Evolutionary conservation across 1,140 invertebrate species (phyloP), one percentile per base, ranked within the genome.

Genomic region (Ganaspis sp.): DNA sequence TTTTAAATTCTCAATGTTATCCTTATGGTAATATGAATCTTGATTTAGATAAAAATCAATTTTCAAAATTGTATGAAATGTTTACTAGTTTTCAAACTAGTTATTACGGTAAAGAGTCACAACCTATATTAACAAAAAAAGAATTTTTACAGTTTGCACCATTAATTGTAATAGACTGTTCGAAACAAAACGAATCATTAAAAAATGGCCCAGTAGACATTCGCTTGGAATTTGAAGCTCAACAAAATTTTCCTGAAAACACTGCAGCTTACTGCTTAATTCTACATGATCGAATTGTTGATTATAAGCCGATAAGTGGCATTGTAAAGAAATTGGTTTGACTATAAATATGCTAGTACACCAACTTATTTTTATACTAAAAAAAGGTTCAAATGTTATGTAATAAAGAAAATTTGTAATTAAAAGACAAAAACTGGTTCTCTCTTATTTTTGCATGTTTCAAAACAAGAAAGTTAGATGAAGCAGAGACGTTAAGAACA

Each of bases 221-320:
- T 6, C 29, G 29, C 29, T 34, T 69, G 29, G 29, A 34, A 34
- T 34, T 34, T 34, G 29, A 34, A 34, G 29, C 29, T 34, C 2
- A 34, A 34, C 74, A 40, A 76, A 76, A 71, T 69, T 71, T n/a
- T 8, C 21, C 34, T 11, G 23, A 9, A 4, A 58, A 58, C 26
- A 73, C 49, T 38, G 4, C 72, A 3, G 72, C 72, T 11, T 73
- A 54, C 17, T 73, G 72, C 37, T 38, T 73, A 58, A 58, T 73
- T 38, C 3, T 73, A 17, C 45, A 73, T 15, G 72, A 58, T 73
- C 9, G 29, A 4, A 73, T 58, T n/a, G 21, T 73, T 23, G 49
- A 73, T 12, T 73, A 73, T 26, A 34, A 34, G 3, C 49, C 72
- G 4, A 73, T 73, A n/a, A 73, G 72, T 34, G 64, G 12, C 45